These are phyloP conservation scores for Cheilosia vernalis DNA, from an alignment of 2,888 invertebrate species.

Conservation along the genomic window DNA sequence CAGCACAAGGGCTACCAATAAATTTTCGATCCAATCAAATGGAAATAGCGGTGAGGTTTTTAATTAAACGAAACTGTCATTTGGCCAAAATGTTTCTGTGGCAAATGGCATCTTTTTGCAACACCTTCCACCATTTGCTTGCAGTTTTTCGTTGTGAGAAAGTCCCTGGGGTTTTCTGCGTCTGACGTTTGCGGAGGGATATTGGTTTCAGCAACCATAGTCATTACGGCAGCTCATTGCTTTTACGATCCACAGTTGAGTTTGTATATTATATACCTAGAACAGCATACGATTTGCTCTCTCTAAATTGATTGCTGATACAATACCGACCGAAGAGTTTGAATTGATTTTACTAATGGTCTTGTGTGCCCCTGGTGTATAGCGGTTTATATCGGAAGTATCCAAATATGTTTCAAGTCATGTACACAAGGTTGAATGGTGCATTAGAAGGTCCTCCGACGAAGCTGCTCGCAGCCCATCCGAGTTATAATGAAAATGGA, in stretches of 20 bases:
- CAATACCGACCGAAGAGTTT: not conserved
- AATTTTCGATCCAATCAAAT: not conserved
- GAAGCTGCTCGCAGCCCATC: constrained; percentile 17
- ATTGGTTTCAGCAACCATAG: constrained; percentile 42
- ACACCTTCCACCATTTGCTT: constrained; percentile 13
- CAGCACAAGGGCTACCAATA: not conserved
- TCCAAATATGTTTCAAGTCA: constrained; percentile 26
- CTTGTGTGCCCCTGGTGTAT: constrained; percentile 14
- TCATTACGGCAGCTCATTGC: constrained; percentile 62
- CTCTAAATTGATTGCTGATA: not conserved
- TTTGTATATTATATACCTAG: not conserved
- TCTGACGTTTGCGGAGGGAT: constrained; percentile 38
- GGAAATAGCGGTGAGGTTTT: constrained; percentile 46
- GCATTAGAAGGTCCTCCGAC: not conserved
- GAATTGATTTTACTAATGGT: constrained; percentile 29
- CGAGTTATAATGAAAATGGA: constrained; percentile 26
- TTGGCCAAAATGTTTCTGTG: constrained; percentile 27
- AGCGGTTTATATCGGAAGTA: constrained; percentile 40
- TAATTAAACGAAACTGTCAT: constrained; percentile 39
- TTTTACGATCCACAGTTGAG: constrained; percentile 56
- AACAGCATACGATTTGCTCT: not conserved
- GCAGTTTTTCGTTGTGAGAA: constrained; percentile 38
- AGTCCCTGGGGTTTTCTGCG: not conserved
- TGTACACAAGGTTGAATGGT: not conserved
- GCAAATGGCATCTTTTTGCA: constrained; percentile 18